Base-by-base conservation (phyloP, 1,140 invertebrate species). In the Samia ricini region DNA sequence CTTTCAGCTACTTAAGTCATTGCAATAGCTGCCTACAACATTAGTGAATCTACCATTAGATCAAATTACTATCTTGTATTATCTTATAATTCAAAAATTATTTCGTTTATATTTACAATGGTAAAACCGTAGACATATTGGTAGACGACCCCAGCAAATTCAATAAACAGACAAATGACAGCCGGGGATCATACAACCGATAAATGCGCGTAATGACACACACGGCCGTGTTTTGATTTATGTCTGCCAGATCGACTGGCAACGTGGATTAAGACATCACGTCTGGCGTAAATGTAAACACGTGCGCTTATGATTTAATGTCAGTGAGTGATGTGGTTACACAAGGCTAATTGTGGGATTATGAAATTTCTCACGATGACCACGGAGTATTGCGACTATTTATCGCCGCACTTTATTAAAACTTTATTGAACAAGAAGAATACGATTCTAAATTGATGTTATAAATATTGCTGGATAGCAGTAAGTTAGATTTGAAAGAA, bases 171-270 rank as follows among this genome's bases (percentile, higher is more conserved):
- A 42, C 33, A 2, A 42, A 42, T 42, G 33, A 42, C 19, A 20
- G 19, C 50, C 50, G 19, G 19, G 21, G 50, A 20, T 22, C 19
- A 51, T 21, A 22, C 21, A 21, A 21, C 50, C 50, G 50, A 51
- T 51, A 51, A 51, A 51, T 22, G 19, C 19, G 50, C 50, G 50
- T 21, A 51, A 51, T 51, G 50, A 51, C 50, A 51, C 50, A 20
- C 50, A 51, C 50, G 8, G 19, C 50, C 50, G 50, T 42, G 50
- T 51, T 51, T 51, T 51, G 50, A 51, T 51, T 51, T 51, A 51
- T 51, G 33, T 42, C 33, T 42, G 33, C 33, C 33, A 42, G 33
- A 42, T 42, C 33, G 33, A 42, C 33, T 42, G 33, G 33, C 33
- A 42, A 42, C 33, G 33, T 42, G 33, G 33, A 42, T 42, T 42